A percentile compares a stretch with the other conserved stretches of the same genome.
These are phyloP conservation scores for Automeris io DNA, from an alignment of 2,888 invertebrate species.

Conservation along the genomic window DNA sequence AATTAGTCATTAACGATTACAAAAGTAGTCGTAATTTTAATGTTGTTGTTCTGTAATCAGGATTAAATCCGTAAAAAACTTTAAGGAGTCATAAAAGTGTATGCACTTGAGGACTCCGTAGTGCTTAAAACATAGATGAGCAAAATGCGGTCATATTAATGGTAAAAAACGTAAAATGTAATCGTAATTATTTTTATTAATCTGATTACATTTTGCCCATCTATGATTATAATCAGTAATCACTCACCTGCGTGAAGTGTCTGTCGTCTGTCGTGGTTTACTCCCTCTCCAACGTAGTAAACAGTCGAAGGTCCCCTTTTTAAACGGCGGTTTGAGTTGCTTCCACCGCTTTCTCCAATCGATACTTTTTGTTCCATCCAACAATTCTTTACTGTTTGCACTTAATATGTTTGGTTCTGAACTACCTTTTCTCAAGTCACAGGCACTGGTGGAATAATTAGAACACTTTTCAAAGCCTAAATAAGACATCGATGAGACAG, in stretches of 20 bases:
- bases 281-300: conserved; percentile 63
- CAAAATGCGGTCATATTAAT: too few relatives aligned
- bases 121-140: too few relatives aligned
- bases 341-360: conserved; percentile 59
- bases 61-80: too few relatives aligned
- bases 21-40: too few relatives aligned
- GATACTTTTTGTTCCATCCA: conserved; percentile 41
- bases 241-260: conserved; percentile 49
- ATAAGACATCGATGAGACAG: conserved; percentile 47
- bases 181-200: too few relatives aligned
- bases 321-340: conserved; percentile 52
- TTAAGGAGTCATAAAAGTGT: too few relatives aligned
- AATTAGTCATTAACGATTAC: too few relatives aligned
- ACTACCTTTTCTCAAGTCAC: conserved; percentile 52
- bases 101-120: too few relatives aligned
- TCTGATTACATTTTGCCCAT: too few relatives aligned
- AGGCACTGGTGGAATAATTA: conserved; percentile 38
- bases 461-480: conserved; percentile 55
- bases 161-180: too few relatives aligned
- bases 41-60: too few relatives aligned
- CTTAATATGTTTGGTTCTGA: conserved; percentile 62
- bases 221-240: conserved; percentile 11
- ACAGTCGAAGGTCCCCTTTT: conserved; percentile 62
- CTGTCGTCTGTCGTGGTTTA: conserved; percentile 37
- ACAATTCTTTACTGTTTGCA: conserved; percentile 35